These are phyloP conservation scores for Drosophila crucigera DNA, from an alignment of 2,888 invertebrate species.

Conservation along the genomic window DNA sequence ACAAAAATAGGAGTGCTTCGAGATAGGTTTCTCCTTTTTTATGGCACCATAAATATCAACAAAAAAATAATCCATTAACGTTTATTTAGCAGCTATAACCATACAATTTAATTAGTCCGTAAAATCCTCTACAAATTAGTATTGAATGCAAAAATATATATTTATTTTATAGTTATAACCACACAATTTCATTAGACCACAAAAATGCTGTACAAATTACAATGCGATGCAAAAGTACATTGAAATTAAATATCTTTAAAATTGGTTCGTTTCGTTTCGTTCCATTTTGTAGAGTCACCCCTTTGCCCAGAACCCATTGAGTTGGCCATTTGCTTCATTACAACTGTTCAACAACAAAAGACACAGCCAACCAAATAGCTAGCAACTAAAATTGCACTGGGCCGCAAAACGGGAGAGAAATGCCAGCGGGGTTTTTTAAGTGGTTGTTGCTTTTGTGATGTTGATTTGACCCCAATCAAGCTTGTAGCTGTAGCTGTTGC, in stretches of 20 bases:
- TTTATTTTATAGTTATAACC: background rate
- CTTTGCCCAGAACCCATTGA: background rate
- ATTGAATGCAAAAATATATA: background rate
- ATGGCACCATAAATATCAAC: background rate
- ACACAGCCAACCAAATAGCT: constrained; percentile 9
- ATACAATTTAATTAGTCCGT: background rate
- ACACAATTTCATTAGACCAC: background rate
- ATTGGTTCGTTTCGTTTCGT: background rate
- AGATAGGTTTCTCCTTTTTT: background rate
- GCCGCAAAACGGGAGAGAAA: constrained; percentile 4
- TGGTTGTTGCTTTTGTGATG: constrained; percentile 48
- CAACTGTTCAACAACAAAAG: constrained; percentile 20
- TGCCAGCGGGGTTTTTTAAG: constrained; percentile 11
- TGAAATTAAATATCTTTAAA: constrained; percentile 2
- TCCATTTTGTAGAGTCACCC: background rate
- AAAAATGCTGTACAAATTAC: background rate
- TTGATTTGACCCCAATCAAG: constrained; percentile 72
- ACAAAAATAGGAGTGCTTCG: background rate
- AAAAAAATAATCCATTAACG: background rate
- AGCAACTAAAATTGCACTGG: constrained; percentile 31
- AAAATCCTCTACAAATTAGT: background rate
- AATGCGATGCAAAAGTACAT: background rate
- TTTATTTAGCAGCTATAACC: background rate
- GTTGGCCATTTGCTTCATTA: constrained; percentile 14
- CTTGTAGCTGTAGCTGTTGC: constrained; percentile 41